phyloP scores from a whole-genome alignment of 2,797 vertebrate genomes.

The Chromis chromis region DNA sequence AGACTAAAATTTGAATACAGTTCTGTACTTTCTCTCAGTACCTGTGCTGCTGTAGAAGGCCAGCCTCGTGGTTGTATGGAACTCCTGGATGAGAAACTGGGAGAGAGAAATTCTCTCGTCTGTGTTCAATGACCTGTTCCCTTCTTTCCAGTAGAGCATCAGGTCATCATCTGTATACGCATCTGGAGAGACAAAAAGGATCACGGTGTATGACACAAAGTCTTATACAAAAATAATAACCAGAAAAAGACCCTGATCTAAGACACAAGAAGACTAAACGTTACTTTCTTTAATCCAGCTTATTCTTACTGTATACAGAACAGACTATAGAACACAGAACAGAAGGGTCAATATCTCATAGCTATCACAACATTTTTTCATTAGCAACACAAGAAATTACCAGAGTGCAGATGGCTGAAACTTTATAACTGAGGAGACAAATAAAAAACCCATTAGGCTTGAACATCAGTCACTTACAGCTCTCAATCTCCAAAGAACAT shows the following conservation, averaged over 20 bases:
- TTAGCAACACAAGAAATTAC: no score
- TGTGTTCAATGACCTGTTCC: conserved; percentile 91
- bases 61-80: conserved; percentile 91
- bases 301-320: no score
- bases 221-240: no score
- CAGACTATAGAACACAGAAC: no score
- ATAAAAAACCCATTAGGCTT: no score
- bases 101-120: conserved; percentile 93
- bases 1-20: not conserved
- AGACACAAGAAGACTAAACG: no score
- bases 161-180: conserved; percentile 95
- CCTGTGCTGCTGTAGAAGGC: conserved; percentile 97
- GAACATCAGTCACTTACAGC: conserved; percentile 87
- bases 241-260: no score
- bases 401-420: no score
- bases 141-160: conserved; percentile 95
- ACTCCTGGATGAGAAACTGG: conserved; percentile 94
- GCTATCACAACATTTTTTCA: no score
- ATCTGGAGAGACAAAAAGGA: conserved; percentile 73
- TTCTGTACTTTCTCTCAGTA: conserved; percentile 37
- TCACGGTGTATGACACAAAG: no score
- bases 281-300: no score
- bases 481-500: conserved; percentile 94
- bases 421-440: not conserved
- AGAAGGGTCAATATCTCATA: no score